These are phyloP conservation scores for Haliclona indistincta DNA, from an alignment of 37 sponge, comb jelly and placozoan genomes.

Conservation along the genomic window DNA sequence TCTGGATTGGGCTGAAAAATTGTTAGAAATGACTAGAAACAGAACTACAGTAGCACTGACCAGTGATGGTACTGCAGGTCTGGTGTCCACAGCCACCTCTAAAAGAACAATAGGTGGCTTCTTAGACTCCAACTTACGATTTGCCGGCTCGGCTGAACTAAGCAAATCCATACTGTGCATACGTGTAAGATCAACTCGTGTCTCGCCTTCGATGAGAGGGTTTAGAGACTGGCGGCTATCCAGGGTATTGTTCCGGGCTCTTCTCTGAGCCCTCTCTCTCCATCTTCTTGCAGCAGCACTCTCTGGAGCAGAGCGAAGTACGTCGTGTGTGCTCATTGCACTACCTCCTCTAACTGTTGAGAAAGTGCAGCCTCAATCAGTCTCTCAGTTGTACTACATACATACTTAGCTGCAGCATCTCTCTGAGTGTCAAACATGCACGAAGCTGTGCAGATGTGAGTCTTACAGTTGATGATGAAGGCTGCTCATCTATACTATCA, in stretches of 20 bases:
- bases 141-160: neutral
- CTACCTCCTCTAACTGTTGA: neutral
- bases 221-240: neutral
- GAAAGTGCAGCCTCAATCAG: no score
- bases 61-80: constrained; percentile 46
- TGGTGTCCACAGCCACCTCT: constrained; percentile 30
- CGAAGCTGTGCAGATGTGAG: constrained; percentile 29
- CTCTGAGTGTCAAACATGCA: constrained; percentile 37
- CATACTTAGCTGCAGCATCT: constrained; percentile 72
- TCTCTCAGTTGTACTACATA: no score
- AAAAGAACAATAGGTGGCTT: neutral
- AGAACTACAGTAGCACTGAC: constrained; percentile 26
- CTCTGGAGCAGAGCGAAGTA: constrained; percentile 71
- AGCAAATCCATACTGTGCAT: neutral
- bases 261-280: constrained; percentile 45
- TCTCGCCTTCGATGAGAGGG: neutral
- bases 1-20: constrained; percentile 49
- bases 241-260: neutral
- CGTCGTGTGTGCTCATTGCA: constrained; percentile 22
- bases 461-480: neutral
- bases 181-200: neutral
- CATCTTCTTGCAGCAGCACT: constrained; percentile 48
- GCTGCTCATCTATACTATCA: neutral
- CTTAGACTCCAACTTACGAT: neutral
- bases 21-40: neutral